Evolutionary conservation across 2,888 invertebrate genomes (phyloP), one percentile per base, ranked within the genome.

Genomic region (Belgica antarctica): DNA sequence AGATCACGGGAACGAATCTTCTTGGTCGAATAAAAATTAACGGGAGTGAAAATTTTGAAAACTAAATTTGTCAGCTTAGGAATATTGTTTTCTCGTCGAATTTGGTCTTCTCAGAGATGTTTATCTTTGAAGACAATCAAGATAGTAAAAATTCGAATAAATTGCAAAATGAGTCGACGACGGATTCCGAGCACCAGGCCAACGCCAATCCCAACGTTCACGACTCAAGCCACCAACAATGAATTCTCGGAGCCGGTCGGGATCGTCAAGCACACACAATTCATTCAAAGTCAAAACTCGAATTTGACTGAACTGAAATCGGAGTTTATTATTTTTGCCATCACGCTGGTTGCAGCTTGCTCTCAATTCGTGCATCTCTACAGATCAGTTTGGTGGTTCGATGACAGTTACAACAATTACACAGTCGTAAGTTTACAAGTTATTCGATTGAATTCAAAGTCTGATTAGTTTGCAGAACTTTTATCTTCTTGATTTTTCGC

Each of bases 361-460:
- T 83, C 96, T 70, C 98, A 99, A 81, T 94, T 96, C 77, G 83
- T 98, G 47, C 95, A 98, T 81, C 84, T 98, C 36, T 98, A 98
- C 77, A 87, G 94, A 74, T 96, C 95, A 1, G 90, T 94, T 12
- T 99, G 96, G 96, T 99, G 98, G 98, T 80, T 97, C 68, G 94
- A 96, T 0, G 89, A 96, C 77, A 94, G 96, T 0, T 89, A 93
- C 77, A 91, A 89, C 71, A 87, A 87, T 75, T 90, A 93, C 77
- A 89, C 92, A 71, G 86, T 97, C 86, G 96, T 96, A 81, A 81
- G 84, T 76, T n/a, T 52, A 22, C 22, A 22, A 52, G 4, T 7
- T 52, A 5, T 17, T 52, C 19, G 19, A 2, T 61, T n/a, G n/a
- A n/a, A n/a, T n/a, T n/a, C n/a, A n/a, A n/a, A n/a, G n/a, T n/a